phyloP scores from a whole-genome alignment of 2,797 vertebrate species.

The Eidolon dupreanum region DNA sequence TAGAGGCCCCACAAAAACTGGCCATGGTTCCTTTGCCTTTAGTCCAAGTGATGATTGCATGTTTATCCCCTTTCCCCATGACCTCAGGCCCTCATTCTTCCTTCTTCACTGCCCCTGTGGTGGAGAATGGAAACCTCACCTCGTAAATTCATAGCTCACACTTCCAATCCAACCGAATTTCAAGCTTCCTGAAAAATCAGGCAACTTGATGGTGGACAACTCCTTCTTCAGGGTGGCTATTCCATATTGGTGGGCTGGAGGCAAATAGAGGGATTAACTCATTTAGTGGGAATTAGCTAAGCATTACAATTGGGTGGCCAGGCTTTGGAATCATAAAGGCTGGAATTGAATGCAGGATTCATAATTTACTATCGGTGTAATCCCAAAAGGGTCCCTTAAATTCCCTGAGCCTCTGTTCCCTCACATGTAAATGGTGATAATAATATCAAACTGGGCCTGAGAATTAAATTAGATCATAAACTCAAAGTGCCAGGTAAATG shows the following conservation, averaged over 20 bases:
- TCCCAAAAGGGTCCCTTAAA: background rate
- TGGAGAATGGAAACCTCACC: background rate
- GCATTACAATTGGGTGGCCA: background rate
- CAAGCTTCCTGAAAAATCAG: constrained; percentile 14
- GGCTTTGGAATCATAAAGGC: background rate
- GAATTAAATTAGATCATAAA: background rate
- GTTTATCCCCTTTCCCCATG: background rate
- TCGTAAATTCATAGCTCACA: background rate
- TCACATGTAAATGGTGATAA: background rate
- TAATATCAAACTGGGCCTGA: background rate
- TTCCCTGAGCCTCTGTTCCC: background rate
- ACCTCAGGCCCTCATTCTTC: background rate
- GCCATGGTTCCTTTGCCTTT: background rate
- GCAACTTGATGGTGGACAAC: background rate
- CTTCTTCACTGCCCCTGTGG: too few relatives aligned
- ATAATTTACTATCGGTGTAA: background rate
- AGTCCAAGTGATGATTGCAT: background rate
- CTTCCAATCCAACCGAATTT: background rate
- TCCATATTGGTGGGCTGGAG: background rate
- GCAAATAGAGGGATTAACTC: background rate
- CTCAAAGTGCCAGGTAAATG: background rate
- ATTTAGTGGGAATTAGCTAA: background rate
- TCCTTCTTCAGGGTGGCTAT: background rate
- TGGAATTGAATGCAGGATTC: background rate
- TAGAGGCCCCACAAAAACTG: background rate